These are phyloP conservation scores for Augochlora pura DNA, from an alignment of 1,140 invertebrate genomes.

Conservation along the genomic window DNA sequence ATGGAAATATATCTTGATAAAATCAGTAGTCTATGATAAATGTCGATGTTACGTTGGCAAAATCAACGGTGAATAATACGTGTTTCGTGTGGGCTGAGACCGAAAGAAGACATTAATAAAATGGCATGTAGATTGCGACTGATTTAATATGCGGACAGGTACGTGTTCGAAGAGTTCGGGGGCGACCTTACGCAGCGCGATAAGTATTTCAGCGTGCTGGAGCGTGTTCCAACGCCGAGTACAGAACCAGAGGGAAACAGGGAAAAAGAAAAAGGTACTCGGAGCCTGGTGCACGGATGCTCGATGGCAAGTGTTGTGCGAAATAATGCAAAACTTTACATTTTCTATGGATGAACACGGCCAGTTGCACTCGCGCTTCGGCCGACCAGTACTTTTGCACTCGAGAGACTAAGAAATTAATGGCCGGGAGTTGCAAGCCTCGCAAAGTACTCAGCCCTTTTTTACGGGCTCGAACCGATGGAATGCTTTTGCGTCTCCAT, in stretches of 20 bases:
- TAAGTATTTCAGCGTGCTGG: constrained; percentile 55
- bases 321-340: constrained; percentile 64
- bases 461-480: constrained; percentile 19
- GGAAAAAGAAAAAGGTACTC: constrained; percentile 14
- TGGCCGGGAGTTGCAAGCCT: constrained; percentile 14
- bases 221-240: neutral
- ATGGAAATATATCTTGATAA: too few species aligned
- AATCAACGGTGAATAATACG: too few species aligned
- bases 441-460: constrained; percentile 14
- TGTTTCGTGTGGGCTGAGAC: too few species aligned
- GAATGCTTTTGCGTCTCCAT: constrained; percentile 28
- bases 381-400: neutral
- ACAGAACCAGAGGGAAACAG: neutral
- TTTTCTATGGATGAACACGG: constrained; percentile 51
- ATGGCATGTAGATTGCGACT: neutral
- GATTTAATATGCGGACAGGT: constrained; percentile 24
- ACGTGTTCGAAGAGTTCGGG: neutral
- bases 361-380: neutral
- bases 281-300: neutral
- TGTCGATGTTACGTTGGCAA: too few species aligned
- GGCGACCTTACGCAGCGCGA: neutral
- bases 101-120: too few species aligned
- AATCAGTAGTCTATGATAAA: too few species aligned
- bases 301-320: constrained; percentile 29
- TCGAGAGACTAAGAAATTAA: constrained; percentile 28